These are phyloP conservation scores for Falco berigora DNA, from an alignment of 2,797 vertebrate species.

Conservation along the genomic window DNA sequence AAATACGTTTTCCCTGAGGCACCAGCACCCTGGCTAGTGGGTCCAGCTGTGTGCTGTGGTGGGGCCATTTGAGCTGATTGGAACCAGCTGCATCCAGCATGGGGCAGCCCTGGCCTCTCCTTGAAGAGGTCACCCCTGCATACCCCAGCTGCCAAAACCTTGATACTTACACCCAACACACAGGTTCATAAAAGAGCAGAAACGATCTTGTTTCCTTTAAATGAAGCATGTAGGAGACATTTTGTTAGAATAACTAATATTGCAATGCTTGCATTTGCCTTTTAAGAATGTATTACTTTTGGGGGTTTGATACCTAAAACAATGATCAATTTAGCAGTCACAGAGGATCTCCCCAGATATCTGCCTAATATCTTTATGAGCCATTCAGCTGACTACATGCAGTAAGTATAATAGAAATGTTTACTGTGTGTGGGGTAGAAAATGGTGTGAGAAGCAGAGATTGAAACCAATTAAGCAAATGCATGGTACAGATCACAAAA, in stretches of 20 bases:
- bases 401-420: neutral
- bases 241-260: neutral
- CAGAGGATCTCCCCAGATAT: neutral
- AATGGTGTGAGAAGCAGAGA: neutral
- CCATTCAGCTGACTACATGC: neutral
- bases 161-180: neutral
- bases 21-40: too few species aligned
- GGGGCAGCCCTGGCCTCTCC: neutral
- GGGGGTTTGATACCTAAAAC: neutral
- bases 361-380: neutral
- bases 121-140: neutral
- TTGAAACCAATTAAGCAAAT: neutral
- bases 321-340: neutral
- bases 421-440: neutral
- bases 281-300: neutral
- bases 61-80: too few species aligned
- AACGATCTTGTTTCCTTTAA: neutral
- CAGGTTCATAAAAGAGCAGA: neutral
- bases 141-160: neutral
- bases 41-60: too few species aligned
- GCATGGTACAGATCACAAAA: neutral
- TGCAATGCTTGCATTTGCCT: neutral
- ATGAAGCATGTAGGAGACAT: fast-evolving
- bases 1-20: too few species aligned
- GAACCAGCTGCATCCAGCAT: too few species aligned